Conservation (phyloP, 1,140 invertebrate genomes). For the Cataglyphis hispanica region DNA sequence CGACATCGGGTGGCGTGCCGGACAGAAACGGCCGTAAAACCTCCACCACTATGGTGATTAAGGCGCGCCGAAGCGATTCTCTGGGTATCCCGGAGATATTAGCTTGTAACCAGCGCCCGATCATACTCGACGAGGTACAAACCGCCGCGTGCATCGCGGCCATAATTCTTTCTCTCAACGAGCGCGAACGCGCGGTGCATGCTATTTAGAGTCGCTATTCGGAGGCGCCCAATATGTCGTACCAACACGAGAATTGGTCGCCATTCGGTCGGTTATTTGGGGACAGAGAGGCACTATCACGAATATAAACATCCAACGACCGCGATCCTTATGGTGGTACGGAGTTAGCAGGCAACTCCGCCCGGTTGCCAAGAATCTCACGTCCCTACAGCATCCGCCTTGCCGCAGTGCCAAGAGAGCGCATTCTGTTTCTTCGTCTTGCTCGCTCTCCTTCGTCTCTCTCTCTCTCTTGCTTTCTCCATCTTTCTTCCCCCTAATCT, state of each 20-base stretch:
- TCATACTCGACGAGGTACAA: slow-evolving; percentile 44
- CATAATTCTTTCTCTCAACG: slow-evolving; percentile 75
- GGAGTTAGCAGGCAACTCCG: slow-evolving; percentile 71
- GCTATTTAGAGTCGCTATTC: slow-evolving; percentile 69
- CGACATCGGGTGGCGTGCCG: slow-evolving; percentile 53
- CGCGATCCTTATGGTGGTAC: slow-evolving; percentile 77
- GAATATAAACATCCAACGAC: slow-evolving; percentile 79
- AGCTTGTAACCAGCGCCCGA: slow-evolving; percentile 41
- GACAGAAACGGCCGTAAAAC: slow-evolving; percentile 57
- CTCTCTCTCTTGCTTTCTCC: neutral
- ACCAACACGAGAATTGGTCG: slow-evolving; percentile 71
- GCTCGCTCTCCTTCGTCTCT: slow-evolving; percentile 16
- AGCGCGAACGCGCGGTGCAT: slow-evolving; percentile 31
- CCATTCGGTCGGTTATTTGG: slow-evolving; percentile 75
- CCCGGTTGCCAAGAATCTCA: slow-evolving; percentile 77
- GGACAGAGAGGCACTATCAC: slow-evolving; percentile 77
- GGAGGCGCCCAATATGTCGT: slow-evolving; percentile 72
- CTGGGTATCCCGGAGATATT: slow-evolving; percentile 54
- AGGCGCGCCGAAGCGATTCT: neutral
- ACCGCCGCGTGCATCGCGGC: slow-evolving; percentile 48
- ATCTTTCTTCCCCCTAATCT: slow-evolving; percentile 10
- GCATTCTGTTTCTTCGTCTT: slow-evolving; percentile 51
- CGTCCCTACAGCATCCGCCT: slow-evolving; percentile 73
- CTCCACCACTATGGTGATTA: slow-evolving; percentile 56
- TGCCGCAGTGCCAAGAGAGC: slow-evolving; percentile 68